Evolutionary conservation across 1,140 invertebrate genomes (phyloP).

Genomic region (Nomia melanderi): DNA sequence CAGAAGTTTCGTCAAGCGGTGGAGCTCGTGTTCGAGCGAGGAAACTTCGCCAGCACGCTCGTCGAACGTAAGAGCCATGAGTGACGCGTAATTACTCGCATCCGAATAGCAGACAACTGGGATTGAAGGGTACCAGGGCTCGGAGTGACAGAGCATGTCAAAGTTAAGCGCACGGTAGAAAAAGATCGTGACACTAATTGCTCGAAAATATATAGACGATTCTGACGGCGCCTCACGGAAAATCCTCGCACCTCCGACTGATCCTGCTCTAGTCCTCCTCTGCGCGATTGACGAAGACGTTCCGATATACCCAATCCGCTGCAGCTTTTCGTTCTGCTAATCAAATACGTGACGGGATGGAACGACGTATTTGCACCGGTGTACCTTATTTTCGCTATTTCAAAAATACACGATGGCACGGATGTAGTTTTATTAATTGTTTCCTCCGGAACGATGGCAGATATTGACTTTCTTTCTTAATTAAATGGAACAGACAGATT

Average conservation of each 20-base stretch:
- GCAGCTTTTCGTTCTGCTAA: too few relatives aligned
- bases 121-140: slow-evolving; percentile 65
- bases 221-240: slow-evolving; percentile 40
- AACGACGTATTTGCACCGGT: too few relatives aligned
- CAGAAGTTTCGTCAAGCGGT: slow-evolving; percentile 55
- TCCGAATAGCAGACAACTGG: slow-evolving; percentile 68
- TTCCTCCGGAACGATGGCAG: too few relatives aligned
- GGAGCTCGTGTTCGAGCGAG: slow-evolving; percentile 43
- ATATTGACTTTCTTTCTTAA: too few relatives aligned
- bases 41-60: slow-evolving; percentile 63
- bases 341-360: too few relatives aligned
- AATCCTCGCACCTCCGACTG: slow-evolving; percentile 36
- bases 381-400: too few relatives aligned
- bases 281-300: too few relatives aligned
- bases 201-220: slow-evolving; percentile 64
- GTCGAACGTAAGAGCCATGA: slow-evolving; percentile 68
- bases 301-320: too few relatives aligned
- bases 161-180: slow-evolving; percentile 64
- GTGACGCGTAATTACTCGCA: slow-evolving; percentile 69
- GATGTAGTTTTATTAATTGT: too few relatives aligned
- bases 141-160: slow-evolving; percentile 66
- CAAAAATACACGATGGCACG: too few relatives aligned
- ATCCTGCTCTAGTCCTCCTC: too few relatives aligned
- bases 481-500: too few relatives aligned
- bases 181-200: slow-evolving; percentile 69